These are phyloP conservation scores for Gobio occitaniae DNA, from an alignment of 2,797 vertebrate genomes.

Conservation along the genomic window DNA sequence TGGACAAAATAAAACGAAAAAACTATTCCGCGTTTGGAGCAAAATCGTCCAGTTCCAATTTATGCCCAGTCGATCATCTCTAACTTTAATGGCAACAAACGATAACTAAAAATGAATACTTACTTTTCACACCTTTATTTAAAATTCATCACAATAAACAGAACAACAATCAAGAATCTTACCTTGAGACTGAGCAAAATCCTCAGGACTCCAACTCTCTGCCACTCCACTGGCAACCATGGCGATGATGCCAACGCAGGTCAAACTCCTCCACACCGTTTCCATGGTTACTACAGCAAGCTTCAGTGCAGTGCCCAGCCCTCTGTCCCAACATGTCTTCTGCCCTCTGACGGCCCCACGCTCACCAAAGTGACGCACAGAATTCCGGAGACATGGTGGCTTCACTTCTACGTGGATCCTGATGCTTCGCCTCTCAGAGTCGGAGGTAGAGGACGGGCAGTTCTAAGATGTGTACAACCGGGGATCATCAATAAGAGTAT, in stretches of 20 bases:
- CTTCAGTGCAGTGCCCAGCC: constrained; percentile 82
- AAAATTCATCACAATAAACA: background rate
- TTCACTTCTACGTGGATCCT: constrained; percentile 10
- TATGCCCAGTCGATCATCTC: background rate
- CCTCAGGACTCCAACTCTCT: constrained; percentile 72
- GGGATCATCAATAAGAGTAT: constrained; percentile 44
- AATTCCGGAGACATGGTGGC: constrained; percentile 73
- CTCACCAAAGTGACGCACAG: constrained; percentile 82
- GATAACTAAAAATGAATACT: background rate
- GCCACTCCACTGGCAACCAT: constrained; percentile 77
- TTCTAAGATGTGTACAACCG: constrained; percentile 1
- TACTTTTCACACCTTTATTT: background rate
- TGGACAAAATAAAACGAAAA: background rate
- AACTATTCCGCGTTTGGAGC: too few species aligned
- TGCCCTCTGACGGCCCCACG: constrained; percentile 80
- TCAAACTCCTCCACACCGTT: constrained; percentile 88
- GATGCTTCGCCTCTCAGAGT: constrained; percentile 8
- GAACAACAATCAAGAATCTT: constrained; percentile 56
- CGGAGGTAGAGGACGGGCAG: background rate
- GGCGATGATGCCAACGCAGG: constrained; percentile 83
- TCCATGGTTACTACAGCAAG: constrained; percentile 90
- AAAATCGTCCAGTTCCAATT: background rate
- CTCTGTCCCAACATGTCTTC: constrained; percentile 97
- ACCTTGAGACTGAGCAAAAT: constrained; percentile 85
- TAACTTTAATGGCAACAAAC: background rate